phyloP scores from a whole-genome alignment of 2,797 vertebrate genomes.

The Pseudochromis fuscus region DNA sequence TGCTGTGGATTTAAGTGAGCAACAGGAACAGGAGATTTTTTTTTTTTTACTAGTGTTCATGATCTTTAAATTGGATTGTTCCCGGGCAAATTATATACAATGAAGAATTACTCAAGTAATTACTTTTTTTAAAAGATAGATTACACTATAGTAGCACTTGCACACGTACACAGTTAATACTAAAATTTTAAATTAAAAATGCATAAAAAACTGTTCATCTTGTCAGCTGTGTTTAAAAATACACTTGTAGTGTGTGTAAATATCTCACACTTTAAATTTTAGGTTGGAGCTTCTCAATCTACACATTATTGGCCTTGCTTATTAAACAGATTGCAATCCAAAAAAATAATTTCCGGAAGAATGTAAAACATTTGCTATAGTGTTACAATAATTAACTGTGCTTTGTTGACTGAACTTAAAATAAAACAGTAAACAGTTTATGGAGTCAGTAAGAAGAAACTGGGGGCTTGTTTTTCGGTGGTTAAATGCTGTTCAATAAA shows the following conservation, averaged over 20 bases:
- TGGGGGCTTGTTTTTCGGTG: neutral
- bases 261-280: neutral
- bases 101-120: neutral
- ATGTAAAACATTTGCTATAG: too few relatives aligned
- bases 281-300: too few relatives aligned
- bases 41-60: too few relatives aligned
- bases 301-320: neutral
- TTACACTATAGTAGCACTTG: too few relatives aligned
- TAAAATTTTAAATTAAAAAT: neutral
- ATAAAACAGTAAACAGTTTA: neutral
- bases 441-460: neutral
- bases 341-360: neutral
- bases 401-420: too few relatives aligned
- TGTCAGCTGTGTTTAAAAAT: neutral
- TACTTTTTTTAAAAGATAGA: neutral
- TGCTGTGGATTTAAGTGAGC: slow-evolving; percentile 13
- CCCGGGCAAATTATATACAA: neutral
- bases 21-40: slow-evolving; percentile 6
- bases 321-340: neutral
- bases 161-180: too few relatives aligned
- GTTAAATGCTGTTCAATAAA: neutral
- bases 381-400: too few relatives aligned
- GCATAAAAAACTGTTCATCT: too few relatives aligned
- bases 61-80: neutral
- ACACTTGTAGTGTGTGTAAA: slow-evolving; percentile 7